Conservation (phyloP, 1,140 invertebrate species). For the Trichonephila clavata region DNA sequence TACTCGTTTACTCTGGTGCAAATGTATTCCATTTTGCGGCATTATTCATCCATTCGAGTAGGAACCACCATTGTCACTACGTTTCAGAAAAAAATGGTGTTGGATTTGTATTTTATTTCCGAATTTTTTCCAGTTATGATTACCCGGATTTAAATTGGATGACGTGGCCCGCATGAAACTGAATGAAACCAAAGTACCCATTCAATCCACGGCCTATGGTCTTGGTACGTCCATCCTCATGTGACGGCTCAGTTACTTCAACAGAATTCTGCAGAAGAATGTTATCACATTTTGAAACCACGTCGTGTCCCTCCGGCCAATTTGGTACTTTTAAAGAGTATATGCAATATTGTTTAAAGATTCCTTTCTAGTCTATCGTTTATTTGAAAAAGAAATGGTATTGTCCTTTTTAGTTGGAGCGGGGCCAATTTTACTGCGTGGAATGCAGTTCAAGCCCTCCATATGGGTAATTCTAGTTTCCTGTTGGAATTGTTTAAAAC, state of each 20-base stretch:
- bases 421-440: slow-evolving; percentile 42
- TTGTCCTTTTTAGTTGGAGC: background rate
- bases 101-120: slow-evolving; percentile 43
- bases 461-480: slow-evolving; percentile 13
- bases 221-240: background rate
- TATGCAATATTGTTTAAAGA: background rate
- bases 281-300: background rate
- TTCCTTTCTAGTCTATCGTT: background rate
- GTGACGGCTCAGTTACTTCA: background rate
- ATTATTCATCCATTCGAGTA: background rate
- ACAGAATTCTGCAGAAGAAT: background rate
- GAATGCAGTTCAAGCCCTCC: background rate
- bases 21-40: background rate
- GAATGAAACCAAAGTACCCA: slow-evolving; percentile 12
- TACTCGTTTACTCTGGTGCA: background rate
- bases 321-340: slow-evolving; percentile 55
- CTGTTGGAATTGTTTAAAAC: slow-evolving; percentile 53
- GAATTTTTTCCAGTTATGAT: slow-evolving; percentile 31
- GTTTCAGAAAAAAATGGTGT: slow-evolving; percentile 33
- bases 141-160: slow-evolving; percentile 64
- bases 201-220: slow-evolving; percentile 13
- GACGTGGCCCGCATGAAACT: slow-evolving; percentile 54
- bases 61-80: background rate
- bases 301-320: background rate
- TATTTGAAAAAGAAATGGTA: slow-evolving; percentile 43